Base-by-base conservation (phyloP, 2,113 vertebrate genomes). In the Hyaena hyaena region DNA sequence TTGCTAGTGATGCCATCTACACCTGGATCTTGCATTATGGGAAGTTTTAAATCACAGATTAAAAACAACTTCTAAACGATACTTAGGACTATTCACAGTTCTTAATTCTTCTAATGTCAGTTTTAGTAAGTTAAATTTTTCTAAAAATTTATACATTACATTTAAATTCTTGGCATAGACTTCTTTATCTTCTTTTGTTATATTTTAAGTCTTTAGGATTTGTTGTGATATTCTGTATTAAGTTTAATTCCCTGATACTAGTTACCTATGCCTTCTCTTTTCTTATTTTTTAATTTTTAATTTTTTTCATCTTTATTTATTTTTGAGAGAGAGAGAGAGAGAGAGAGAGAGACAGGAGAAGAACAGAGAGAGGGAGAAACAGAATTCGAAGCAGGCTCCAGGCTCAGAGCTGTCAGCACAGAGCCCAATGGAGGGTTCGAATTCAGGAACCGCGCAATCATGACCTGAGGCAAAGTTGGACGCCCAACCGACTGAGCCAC, bases 141-240 rank as follows among this genome's bases (percentile, higher is more conserved):
- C 65, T 81, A 84, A 91, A 73, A 65, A 55, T 43, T 61, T 93
- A 4, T 31, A 31, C 65, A 39, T 80, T 88, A 33, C 11, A n/a
- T 55, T 96, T 74, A 69, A 81, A 63, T n/a, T 85, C 43, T 81
- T 73, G 55, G 23, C 28, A 65, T 61, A 48, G 8, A 95, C 24
- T 24, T 95, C 61, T 81, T 89, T 76, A 23, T 53, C 45, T 81
- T 79, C 69, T 93, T 93, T 90, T 86, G 24, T 90, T 82, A 61
- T 23, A 65, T 35, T 89, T 55, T n/a, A 71, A 77, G 55, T 17
- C 31, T 77, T 76, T 82, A 83, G 26, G 11, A 53, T 88, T 61
- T 39, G 8, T n/a, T 28, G 48, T 39, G 71, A n/a, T 10, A 1
- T 28, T 9, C 11, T 55, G 24, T 73, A 66, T 81, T 90, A 81